Conservation (phyloP, 2,888 invertebrate genomes). For the Tuta absoluta region DNA sequence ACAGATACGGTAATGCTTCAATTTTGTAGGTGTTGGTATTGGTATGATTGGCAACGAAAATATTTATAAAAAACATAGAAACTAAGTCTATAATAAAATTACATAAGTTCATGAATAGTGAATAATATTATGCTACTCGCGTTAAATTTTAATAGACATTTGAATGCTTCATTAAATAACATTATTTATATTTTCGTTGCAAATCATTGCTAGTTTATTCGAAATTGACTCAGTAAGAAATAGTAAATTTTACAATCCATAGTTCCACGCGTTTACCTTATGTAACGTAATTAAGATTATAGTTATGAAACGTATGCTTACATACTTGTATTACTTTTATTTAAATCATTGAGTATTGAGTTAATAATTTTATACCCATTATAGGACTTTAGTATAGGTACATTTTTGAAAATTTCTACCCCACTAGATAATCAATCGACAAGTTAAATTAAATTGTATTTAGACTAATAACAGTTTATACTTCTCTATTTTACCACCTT, state of each 20-base stretch:
- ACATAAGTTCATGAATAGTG: no score
- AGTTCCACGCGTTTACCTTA: conserved; percentile 36
- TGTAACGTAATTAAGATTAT: conserved; percentile 30
- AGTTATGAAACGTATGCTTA: neutral
- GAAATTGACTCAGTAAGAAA: conserved; percentile 28
- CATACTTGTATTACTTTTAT: neutral
- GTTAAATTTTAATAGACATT: neutral
- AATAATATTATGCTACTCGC: no score
- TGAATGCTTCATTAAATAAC: neutral
- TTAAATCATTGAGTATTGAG: neutral
- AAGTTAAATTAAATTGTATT: no score
- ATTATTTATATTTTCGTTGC: conserved; percentile 14
- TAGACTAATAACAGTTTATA: no score
- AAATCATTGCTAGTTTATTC: neutral
- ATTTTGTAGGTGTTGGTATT: conserved; percentile 3
- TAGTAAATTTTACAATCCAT: conserved; percentile 7
- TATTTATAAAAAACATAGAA: neutral
- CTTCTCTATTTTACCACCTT: neutral
- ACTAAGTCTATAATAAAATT: no score
- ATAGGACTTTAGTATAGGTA: no score
- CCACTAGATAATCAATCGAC: no score
- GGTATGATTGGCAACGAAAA: conserved; percentile 10
- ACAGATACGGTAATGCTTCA: neutral
- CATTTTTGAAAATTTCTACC: no score
- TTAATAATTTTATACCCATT: no score